Conservation (phyloP, 2,888 invertebrate genomes). For the Odontothrips loti region DNA sequence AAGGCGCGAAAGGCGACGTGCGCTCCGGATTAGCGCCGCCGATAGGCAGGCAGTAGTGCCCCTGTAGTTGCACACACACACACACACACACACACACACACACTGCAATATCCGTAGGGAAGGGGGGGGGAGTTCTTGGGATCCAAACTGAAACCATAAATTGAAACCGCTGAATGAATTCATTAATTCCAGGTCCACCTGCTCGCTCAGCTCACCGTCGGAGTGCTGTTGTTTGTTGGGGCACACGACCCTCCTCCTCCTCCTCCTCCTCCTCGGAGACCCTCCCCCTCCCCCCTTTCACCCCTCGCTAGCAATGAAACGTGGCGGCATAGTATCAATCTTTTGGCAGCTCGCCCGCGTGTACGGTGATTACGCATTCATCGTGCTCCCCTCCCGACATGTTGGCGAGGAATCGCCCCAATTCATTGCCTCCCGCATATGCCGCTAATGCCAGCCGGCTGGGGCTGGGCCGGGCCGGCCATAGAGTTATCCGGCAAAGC, state of each 20-base stretch:
- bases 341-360: background rate
- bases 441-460: background rate
- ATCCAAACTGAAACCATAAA: too few species aligned
- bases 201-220: too few species aligned
- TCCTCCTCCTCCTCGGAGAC: too few species aligned
- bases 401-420: slow-evolving; percentile 1
- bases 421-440: slow-evolving; percentile 19
- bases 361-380: slow-evolving; percentile 4
- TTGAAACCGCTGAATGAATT: too few species aligned
- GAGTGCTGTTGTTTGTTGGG: too few species aligned
- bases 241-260: too few species aligned
- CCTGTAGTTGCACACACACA: background rate
- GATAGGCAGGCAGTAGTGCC: background rate
- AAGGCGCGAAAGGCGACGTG: background rate
- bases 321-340: background rate
- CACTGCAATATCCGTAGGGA: too few species aligned
- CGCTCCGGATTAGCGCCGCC: background rate
- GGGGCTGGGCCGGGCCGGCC: background rate
- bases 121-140: too few species aligned
- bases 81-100: too few species aligned
- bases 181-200: too few species aligned
- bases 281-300: too few species aligned
- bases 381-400: background rate
- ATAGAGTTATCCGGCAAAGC: background rate
- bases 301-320: background rate